These are phyloP conservation scores for Eupithecia abbreviata DNA, from an alignment of 2,888 invertebrate species.

Conservation along the genomic window DNA sequence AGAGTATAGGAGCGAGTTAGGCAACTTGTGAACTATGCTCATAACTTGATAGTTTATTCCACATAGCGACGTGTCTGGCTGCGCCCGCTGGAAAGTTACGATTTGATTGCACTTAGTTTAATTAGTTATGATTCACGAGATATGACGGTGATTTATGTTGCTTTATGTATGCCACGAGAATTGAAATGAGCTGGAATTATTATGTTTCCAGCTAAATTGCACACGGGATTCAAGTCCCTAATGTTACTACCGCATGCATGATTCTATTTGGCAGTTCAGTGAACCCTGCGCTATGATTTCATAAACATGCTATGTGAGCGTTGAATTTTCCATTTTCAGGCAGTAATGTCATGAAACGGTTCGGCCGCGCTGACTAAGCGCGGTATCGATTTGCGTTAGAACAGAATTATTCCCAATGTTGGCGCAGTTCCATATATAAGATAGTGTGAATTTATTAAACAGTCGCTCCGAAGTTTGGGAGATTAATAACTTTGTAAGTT, in stretches of 20 bases:
- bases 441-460: conserved; percentile 45
- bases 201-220: conserved; percentile 10
- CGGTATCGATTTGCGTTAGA: conserved; percentile 40
- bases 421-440: conserved; percentile 39
- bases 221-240: conserved; percentile 16
- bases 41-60: conserved; percentile 43
- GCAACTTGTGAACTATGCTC: conserved; percentile 31
- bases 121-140: conserved; percentile 46
- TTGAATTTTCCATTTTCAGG: conserved; percentile 4
- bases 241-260: conserved; percentile 9
- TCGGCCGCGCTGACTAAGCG: background rate
- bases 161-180: conserved; percentile 24
- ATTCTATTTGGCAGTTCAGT: conserved; percentile 19
- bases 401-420: conserved; percentile 36
- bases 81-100: conserved; percentile 40
- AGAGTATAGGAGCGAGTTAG: conserved; percentile 11
- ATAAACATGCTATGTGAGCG: conserved; percentile 8
- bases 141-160: conserved; percentile 33
- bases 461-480: conserved; percentile 44
- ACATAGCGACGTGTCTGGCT: conserved; percentile 28
- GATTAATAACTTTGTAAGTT: conserved; percentile 50
- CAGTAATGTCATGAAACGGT: background rate
- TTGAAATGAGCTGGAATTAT: conserved; percentile 19
- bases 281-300: conserved; percentile 9
- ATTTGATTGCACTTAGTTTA: conserved; percentile 52